Percentiles rank a stretch among this genome's conserved stretches.
phyloP scores from a whole-genome alignment of 2,797 vertebrate species.

The Propithecus perrieri region DNA sequence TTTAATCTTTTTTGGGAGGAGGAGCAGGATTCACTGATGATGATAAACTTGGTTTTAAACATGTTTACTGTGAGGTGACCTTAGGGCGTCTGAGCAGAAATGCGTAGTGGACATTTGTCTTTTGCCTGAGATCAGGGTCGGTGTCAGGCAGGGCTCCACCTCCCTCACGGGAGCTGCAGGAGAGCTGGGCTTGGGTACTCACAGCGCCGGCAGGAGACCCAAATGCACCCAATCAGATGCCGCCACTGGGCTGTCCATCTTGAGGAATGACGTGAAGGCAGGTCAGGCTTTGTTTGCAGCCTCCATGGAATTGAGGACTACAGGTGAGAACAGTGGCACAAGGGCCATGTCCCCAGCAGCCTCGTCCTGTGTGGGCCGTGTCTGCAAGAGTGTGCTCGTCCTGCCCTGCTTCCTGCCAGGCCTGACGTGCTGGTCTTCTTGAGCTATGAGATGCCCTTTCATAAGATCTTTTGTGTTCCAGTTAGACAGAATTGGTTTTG shows the following conservation, averaged over 20 bases:
- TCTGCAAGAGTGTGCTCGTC: accelerated
- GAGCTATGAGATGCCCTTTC: neutral
- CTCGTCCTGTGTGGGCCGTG: neutral
- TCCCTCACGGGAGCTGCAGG: accelerated
- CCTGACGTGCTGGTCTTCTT: neutral
- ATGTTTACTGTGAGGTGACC: neutral
- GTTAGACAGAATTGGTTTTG: neutral
- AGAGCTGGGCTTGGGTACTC: neutral
- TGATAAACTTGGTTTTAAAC: neutral
- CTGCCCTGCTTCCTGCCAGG: neutral
- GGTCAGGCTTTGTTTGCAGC: neutral
- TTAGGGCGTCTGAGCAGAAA: neutral
- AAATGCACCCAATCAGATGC: accelerated
- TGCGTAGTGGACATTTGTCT: neutral
- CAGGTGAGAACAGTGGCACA: neutral
- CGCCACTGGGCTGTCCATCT: neutral
- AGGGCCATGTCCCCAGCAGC: neutral
- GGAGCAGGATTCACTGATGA: neutral
- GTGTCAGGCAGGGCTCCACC: neutral
- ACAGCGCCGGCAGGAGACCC: neutral
- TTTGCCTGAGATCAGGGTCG: neutral
- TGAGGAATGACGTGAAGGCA: neutral
- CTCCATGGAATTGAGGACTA: neutral
- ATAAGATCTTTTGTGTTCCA: neutral
- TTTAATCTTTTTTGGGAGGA: neutral